phyloP scores from a whole-genome alignment of 2,797 vertebrate genomes.

The Bradypus variegatus region DNA sequence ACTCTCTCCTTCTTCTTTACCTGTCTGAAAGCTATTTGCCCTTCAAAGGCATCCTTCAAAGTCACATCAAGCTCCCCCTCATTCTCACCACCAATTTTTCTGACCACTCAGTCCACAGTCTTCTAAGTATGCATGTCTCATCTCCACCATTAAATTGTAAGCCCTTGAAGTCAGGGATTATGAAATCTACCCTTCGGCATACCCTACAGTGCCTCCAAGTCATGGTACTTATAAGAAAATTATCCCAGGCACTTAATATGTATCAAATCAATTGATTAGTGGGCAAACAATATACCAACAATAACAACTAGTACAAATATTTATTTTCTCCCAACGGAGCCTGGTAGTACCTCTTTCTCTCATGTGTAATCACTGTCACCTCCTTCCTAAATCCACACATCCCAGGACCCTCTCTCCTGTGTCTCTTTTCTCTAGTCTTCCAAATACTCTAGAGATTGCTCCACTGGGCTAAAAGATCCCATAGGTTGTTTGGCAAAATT shows the following conservation, averaged over 20 bases:
- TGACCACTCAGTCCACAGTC: too few species aligned
- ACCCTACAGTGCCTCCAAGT: neutral
- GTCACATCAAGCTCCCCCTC: neutral
- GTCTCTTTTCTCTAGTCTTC: neutral
- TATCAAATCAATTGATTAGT: neutral
- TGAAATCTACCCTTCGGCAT: neutral
- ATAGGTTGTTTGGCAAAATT: neutral
- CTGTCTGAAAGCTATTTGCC: neutral
- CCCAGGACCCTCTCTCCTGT: neutral
- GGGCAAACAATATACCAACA: neutral
- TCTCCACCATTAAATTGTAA: neutral
- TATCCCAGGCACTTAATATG: neutral
- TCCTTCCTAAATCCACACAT: neutral
- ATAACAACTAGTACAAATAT: neutral
- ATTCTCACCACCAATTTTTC: neutral
- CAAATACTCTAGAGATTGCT: neutral
- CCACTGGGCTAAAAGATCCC: neutral
- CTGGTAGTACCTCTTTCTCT: neutral
- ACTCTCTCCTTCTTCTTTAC: neutral
- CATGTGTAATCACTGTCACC: neutral
- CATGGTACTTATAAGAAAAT: neutral
- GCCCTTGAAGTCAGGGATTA: neutral
- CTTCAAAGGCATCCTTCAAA: neutral
- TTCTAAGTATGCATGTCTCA: neutral
- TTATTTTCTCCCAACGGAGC: neutral